Evolutionary conservation across 2,797 vertebrate species (phyloP).

Genomic region (Labroides dimidiatus): DNA sequence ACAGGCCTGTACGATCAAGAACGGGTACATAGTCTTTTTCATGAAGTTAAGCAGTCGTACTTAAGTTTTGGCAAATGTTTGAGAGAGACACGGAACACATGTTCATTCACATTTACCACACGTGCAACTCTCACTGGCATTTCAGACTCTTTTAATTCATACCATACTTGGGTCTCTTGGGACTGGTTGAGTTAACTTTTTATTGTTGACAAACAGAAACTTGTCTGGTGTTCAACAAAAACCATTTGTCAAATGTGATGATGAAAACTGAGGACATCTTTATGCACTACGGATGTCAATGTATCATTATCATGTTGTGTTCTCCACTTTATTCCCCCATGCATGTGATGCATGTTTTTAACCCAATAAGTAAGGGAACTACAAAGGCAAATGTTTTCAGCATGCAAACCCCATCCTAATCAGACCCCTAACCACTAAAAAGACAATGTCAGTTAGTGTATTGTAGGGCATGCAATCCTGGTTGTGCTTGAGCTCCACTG

Average conservation of each 20-base stretch:
- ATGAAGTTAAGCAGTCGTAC: conserved; percentile 69
- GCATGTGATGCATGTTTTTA: conserved; percentile 28
- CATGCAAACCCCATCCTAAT: conserved; percentile 25
- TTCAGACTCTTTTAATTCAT: conserved; percentile 14
- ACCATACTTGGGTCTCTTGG: conserved; percentile 14
- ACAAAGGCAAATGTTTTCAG: conserved; percentile 19
- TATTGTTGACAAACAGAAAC: conserved; percentile 34
- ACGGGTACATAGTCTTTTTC: conserved; percentile 72
- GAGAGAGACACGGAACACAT: conserved; percentile 16
- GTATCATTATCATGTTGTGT: not conserved
- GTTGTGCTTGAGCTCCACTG: conserved; percentile 47
- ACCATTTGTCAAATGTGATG: conserved; percentile 17
- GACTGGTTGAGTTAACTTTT: conserved; percentile 1
- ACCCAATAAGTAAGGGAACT: conserved; percentile 14
- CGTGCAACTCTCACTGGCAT: conserved; percentile 34
- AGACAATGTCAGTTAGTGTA: conserved; percentile 51
- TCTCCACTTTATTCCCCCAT: not conserved
- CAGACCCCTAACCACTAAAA: conserved; percentile 51
- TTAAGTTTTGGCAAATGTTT: conserved; percentile 55
- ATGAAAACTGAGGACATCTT: conserved; percentile 19
- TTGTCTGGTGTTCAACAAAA: not conserved
- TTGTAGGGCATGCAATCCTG: conserved; percentile 41
- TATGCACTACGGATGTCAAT: not conserved
- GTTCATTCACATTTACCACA: conserved; percentile 30
- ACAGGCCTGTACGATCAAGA: conserved; percentile 54